Evolutionary conservation across 2,113 vertebrate species (phyloP), one percentile per base, ranked within the genome.

Genomic region (Sminthopsis crassicaudata): DNA sequence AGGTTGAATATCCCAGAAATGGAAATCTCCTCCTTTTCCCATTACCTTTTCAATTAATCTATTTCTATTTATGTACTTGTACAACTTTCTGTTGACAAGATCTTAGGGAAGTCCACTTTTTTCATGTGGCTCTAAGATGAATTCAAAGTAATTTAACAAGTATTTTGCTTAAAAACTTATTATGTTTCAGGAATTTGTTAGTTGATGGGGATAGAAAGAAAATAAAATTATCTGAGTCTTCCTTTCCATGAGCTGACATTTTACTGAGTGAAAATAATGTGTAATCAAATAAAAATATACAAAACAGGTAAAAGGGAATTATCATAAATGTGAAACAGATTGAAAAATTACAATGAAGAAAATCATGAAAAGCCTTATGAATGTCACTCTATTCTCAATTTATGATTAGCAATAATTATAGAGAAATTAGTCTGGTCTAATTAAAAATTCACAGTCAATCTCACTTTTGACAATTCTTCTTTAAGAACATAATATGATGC

Each of bases 1-100:
- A 3, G 94, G 91, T 92, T 95, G 84, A 94, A 93, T 95, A 90
- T 92, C 55, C 53, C 51, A 53, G 67, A 5, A 8, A n/a, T 42
- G 36, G 19, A 84, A 84, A 84, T 84, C 4, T n/a, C 55, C 96
- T 94, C 90, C 90, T 23, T 92, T 94, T 90, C 60, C 53, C n/a
- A 55, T 19, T 26, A 14, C 19, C 96, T 95, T 93, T 52, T 53
- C 48, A 11, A 30, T n/a, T n/a, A 93, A 84, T 23, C 57, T 19
- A 8, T 93, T 93, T 46, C 14, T 93, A 54, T 57, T 53, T 96
- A 89, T 92, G 50, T 25, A 27, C 10, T 89, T 92, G 36, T 52
- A 94, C 60, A 94, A 54, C 91, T 94, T 53, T 92, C 95, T 51
- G 94, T 57, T 95, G 89, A 92, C 48, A 95, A 55, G 9, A 23